Percentiles rank a stretch among this genome's conserved stretches.
phyloP scores from a whole-genome alignment of 2,113 vertebrate genomes.

The Pampusana beccarii region DNA sequence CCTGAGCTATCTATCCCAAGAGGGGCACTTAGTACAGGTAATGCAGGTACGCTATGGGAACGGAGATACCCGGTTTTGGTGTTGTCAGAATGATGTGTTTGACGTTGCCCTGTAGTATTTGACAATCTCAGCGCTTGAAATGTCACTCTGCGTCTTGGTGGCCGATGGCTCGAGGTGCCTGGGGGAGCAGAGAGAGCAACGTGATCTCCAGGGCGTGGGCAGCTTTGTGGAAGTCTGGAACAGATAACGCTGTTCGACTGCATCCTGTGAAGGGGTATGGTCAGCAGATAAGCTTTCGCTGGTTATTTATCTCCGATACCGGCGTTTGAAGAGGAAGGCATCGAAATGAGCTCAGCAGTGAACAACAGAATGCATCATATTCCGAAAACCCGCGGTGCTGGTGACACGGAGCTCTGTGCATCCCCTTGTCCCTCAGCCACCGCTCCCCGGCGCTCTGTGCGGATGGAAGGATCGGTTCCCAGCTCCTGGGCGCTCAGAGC shows the following conservation, averaged over 20 bases:
- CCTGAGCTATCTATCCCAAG: not conserved
- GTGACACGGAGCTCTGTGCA: accelerated
- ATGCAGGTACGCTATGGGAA: not conserved
- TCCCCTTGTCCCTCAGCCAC: not conserved
- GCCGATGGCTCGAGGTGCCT: not conserved
- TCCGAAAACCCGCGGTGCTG: not conserved
- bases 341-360: not conserved
- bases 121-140: not conserved
- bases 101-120: not conserved
- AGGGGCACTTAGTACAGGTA: not conserved
- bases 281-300: not conserved
- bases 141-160: accelerated
- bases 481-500: not conserved
- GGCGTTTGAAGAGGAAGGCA: not conserved
- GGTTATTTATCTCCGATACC: not conserved
- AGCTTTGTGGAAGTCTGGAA: not conserved
- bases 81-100: not conserved
- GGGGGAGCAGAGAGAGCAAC: not conserved
- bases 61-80: accelerated
- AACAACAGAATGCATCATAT: accelerated
- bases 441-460: not conserved
- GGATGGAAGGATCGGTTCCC: accelerated
- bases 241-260: not conserved
- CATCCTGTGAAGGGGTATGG: not conserved
- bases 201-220: not conserved